Conservation (phyloP, 2,888 invertebrate genomes). For the Polymixis lichenea region DNA sequence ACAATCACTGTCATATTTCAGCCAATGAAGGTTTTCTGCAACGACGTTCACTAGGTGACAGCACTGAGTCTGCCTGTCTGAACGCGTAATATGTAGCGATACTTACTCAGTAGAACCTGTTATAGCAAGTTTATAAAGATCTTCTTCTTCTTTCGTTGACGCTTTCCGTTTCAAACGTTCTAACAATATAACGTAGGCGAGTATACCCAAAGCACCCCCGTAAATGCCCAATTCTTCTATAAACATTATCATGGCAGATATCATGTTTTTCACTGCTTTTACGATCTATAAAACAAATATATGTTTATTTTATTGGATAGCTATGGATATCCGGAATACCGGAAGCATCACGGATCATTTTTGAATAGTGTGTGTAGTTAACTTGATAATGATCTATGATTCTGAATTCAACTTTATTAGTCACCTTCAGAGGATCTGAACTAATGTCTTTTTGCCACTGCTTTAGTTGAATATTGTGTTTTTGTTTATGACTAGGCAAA, state of each 20-base stretch:
- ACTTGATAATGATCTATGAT: background rate
- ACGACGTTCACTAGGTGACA: too few species aligned
- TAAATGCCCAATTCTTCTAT: constrained; percentile 90
- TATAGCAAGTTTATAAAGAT: constrained; percentile 75
- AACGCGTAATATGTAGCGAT: background rate
- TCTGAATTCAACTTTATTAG: background rate
- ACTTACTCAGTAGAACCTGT: constrained; percentile 75
- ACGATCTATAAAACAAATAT: constrained; percentile 78
- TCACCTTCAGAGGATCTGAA: constrained; percentile 80
- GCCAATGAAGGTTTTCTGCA: too few species aligned
- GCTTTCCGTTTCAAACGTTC: constrained; percentile 91
- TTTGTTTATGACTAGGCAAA: constrained; percentile 68
- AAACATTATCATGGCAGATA: constrained; percentile 86
- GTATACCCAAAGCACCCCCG: constrained; percentile 90
- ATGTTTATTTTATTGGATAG: background rate
- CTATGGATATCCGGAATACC: background rate
- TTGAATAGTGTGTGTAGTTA: too few species aligned
- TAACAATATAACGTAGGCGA: constrained; percentile 91
- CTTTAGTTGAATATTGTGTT: constrained; percentile 68
- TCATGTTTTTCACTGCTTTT: constrained; percentile 85
- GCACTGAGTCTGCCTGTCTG: too few species aligned
- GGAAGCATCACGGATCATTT: too few species aligned
- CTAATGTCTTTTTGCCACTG: constrained; percentile 77
- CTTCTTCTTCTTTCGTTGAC: constrained; percentile 79
- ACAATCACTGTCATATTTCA: background rate